A percentile compares a stretch with the other conserved stretches of the same genome.
Evolutionary conservation across 2,113 vertebrate genomes (phyloP).

Genomic region (Recurvirostra avosetta): DNA sequence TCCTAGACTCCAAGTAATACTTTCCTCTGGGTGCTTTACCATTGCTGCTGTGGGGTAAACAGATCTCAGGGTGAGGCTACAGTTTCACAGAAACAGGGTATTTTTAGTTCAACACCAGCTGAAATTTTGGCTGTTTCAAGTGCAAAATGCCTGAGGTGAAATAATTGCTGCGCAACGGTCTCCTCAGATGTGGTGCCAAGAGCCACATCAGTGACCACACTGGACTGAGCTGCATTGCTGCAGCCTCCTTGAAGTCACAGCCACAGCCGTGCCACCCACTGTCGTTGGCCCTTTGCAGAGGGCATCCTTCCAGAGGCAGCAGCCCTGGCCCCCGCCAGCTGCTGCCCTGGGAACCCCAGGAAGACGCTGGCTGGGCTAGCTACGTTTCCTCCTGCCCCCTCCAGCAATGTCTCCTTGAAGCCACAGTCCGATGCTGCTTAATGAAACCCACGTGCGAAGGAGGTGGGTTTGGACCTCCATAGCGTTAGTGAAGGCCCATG

Average conservation of each 20-base stretch:
- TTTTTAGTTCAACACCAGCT: slow-evolving; percentile 37
- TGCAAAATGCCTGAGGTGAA: slow-evolving; percentile 40
- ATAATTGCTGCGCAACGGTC: background rate
- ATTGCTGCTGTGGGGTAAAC: background rate
- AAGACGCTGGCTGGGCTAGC: background rate
- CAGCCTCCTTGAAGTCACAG: slow-evolving; percentile 1
- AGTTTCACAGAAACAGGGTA: background rate
- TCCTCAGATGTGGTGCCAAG: slow-evolving; percentile 44
- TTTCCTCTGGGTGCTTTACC: background rate
- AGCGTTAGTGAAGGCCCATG: background rate
- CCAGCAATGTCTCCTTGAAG: background rate
- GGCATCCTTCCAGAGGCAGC: background rate
- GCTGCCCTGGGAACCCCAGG: background rate
- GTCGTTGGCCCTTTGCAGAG: fast-evolving
- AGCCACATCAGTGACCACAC: slow-evolving; percentile 27
- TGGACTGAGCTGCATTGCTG: background rate
- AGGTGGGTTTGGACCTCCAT: background rate
- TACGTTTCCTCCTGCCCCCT: background rate
- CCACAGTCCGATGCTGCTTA: background rate
- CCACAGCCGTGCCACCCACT: background rate
- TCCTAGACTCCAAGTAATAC: background rate
- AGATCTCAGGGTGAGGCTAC: background rate
- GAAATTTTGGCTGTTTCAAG: slow-evolving; percentile 35
- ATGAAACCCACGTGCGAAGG: background rate
- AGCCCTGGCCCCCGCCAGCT: background rate